phyloP scores from a whole-genome alignment of 2,888 invertebrate genomes.

The Carterocephalus palaemon region DNA sequence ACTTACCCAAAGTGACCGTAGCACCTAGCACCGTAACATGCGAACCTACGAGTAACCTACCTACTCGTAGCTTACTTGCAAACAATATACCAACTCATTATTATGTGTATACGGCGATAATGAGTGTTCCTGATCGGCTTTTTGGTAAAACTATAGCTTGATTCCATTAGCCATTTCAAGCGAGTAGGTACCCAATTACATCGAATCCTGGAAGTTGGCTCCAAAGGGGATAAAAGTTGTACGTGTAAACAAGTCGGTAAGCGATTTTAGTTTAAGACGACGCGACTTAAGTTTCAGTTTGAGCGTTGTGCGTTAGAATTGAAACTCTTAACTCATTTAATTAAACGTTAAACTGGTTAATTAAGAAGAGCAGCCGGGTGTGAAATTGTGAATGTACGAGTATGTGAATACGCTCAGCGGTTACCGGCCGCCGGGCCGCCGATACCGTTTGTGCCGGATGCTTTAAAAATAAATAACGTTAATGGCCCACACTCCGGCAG shows the following conservation, averaged over 20 bases:
- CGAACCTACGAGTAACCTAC: no score
- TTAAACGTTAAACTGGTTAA: conserved; percentile 67
- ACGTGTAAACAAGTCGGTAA: conserved; percentile 41
- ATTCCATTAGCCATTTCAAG: conserved; percentile 28
- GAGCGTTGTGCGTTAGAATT: conserved; percentile 37
- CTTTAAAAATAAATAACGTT: conserved; percentile 36
- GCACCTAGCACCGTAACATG: no score
- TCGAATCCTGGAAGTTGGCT: conserved; percentile 32
- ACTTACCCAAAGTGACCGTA: no score
- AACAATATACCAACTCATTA: no score
- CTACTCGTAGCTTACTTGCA: no score
- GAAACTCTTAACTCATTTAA: conserved; percentile 46
- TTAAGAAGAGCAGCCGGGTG: conserved; percentile 59
- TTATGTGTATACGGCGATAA: neutral
- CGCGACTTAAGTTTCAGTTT: conserved; percentile 46
- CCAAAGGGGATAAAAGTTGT: conserved; percentile 36
- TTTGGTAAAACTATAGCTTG: conserved; percentile 16
- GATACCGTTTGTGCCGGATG: conserved; percentile 39
- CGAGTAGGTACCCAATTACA: conserved; percentile 34
- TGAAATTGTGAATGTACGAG: conserved; percentile 64
- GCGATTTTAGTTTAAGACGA: conserved; percentile 42
- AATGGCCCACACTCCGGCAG: conserved; percentile 30
- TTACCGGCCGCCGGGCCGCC: conserved; percentile 40
- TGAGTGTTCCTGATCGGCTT: neutral
- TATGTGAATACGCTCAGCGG: conserved; percentile 60